phyloP scores from a whole-genome alignment of 2,888 invertebrate species.

The Dioctria rufipes region DNA sequence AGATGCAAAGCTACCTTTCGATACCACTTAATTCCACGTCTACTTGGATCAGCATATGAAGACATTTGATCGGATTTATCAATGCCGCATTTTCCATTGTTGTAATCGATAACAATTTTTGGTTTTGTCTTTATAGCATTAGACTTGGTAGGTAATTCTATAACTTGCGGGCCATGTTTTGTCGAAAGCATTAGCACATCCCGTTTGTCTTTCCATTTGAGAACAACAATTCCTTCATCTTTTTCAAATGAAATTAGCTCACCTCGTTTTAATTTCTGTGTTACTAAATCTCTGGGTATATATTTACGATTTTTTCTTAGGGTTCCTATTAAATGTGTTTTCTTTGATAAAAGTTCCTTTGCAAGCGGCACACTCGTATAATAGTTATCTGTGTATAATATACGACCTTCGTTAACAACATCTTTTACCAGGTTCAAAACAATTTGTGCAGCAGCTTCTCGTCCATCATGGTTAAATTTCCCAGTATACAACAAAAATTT shows the following conservation, averaged over 20 bases:
- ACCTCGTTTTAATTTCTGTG: neutral
- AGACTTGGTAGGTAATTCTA: neutral
- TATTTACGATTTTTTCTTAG: slow-evolving; percentile 1
- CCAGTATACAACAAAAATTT: neutral
- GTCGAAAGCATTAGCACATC: slow-evolving; percentile 53
- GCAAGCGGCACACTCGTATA: slow-evolving; percentile 22
- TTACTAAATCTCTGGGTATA: neutral
- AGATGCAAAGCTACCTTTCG: neutral
- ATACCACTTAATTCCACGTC: neutral
- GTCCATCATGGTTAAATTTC: neutral
- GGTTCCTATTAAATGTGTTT: slow-evolving; percentile 19
- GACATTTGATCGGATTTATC: slow-evolving; percentile 17
- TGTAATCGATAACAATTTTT: slow-evolving; percentile 47
- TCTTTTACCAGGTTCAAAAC: neutral
- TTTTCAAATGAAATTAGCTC: neutral
- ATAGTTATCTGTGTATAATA: slow-evolving; percentile 19
- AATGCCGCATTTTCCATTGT: slow-evolving; percentile 27
- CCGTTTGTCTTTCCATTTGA: slow-evolving; percentile 57
- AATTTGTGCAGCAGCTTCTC: neutral
- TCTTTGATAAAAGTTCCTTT: neutral
- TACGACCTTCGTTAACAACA: slow-evolving; percentile 12
- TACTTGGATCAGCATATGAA: neutral
- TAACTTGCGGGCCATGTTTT: slow-evolving; percentile 16
- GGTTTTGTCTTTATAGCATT: neutral
- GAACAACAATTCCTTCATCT: neutral